Percentiles rank a stretch among this genome's conserved stretches.
phyloP scores from a whole-genome alignment of 2,888 invertebrate species.

The Dynastes grantii region DNA sequence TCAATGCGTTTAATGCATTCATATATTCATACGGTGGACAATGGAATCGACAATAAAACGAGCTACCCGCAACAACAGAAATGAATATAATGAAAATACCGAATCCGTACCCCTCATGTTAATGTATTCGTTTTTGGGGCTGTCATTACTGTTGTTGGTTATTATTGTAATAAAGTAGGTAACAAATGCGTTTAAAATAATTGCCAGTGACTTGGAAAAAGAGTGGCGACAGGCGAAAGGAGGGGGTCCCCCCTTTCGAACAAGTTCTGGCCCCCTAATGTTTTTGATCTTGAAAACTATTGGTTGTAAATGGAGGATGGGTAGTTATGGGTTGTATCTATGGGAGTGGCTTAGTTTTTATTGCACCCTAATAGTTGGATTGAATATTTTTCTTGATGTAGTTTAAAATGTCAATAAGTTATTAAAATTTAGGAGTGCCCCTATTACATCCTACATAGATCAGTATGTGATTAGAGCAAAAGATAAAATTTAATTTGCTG shows the following conservation, averaged over 20 bases:
- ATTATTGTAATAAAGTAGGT: slow-evolving; percentile 33
- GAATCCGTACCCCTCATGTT: not conserved
- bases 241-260: not conserved
- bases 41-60: slow-evolving; percentile 24
- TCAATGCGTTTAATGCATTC: slow-evolving; percentile 24
- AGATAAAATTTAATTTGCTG: too few species aligned
- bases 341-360: slow-evolving; percentile 9
- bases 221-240: not conserved
- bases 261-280: not conserved
- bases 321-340: not conserved
- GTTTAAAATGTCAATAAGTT: too few species aligned
- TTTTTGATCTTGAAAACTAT: not conserved
- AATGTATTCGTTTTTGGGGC: slow-evolving; percentile 12
- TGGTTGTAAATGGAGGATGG: not conserved
- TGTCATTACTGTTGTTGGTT: not conserved
- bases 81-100: slow-evolving; percentile 1
- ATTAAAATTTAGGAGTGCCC: too few species aligned
- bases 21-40: slow-evolving; percentile 1
- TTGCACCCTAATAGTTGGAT: not conserved
- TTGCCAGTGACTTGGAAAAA: slow-evolving; percentile 15
- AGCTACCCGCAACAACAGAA: slow-evolving; percentile 7
- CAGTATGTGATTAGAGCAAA: too few species aligned
- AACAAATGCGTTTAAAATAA: slow-evolving; percentile 42
- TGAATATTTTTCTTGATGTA: too few species aligned
- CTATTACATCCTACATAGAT: too few species aligned